Evolutionary conservation across 2,113 vertebrate species (phyloP), one percentile per base, ranked within the genome.

Genomic region (Cyanoderma ruficeps): DNA sequence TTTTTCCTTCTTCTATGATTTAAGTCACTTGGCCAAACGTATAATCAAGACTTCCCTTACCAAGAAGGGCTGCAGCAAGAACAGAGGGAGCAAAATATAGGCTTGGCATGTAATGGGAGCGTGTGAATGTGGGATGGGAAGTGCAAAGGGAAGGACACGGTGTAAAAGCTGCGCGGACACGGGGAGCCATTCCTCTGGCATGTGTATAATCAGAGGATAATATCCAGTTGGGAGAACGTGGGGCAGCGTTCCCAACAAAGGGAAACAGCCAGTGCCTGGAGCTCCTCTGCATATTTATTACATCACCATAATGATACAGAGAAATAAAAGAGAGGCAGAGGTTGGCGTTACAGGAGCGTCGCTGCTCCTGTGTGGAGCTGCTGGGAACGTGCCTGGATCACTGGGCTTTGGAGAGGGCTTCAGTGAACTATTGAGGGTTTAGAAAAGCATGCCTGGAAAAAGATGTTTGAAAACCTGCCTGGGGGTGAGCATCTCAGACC

Each of bases 1-100:
- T 60, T 84, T 39, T 27, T 50, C 14, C 49, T 50, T 14, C 44
- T 59, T 11, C 68, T 93, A 1, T 46, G 91, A 84, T 94, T 94
- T 85, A 74, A 97, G 52, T 56, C 39, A 84, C 44, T 94, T 23
- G 49, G 53, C 85, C 27, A 2, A 94, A 94, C 79, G 0, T 93
- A 94, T 96, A 96, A 97, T 97, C 94, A 97, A 82, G 93, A 84
- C 83, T 96, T 97, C 96, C 96, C 95, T 87, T 72, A 84, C 78
- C 1, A 3, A 92, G 61, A 61, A 63, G 18, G 76, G 61, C 76
- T 82, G 69, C 65, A 93, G 65, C 69, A 90, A 93, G 92, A 89
- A 87, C 60, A 88, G 77, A 93, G 53, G 65, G 88, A 97, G 72
- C 49, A 97, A 97, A 97, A 82, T 92, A 96, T 1, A 97, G 93